Evolutionary conservation across 1,140 invertebrate genomes (phyloP).

Genomic region (Drosophila nasuta): DNA sequence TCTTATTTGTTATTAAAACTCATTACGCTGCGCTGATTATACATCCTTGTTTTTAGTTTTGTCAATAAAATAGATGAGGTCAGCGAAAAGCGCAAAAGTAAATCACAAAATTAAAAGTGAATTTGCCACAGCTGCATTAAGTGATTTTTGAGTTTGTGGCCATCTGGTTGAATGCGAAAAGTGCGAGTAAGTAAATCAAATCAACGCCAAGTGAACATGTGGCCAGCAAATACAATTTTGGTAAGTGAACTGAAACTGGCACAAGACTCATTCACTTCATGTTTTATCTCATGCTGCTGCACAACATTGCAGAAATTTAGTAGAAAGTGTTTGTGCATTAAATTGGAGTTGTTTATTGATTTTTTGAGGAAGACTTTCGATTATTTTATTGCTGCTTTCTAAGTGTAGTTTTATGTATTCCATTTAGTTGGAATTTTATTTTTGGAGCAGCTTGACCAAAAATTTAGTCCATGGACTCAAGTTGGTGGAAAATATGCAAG

Average conservation of each 20-base stretch:
- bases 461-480: constrained; percentile 1
- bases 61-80: constrained; percentile 3
- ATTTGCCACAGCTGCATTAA: not conserved
- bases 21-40: constrained; percentile 20
- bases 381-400: constrained; percentile 19
- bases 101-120: constrained; percentile 1
- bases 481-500: constrained; percentile 37
- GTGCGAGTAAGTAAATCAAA: constrained; percentile 37
- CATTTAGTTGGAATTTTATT: constrained; percentile 23
- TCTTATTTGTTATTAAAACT: constrained; percentile 4
- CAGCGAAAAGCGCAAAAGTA: constrained; percentile 10
- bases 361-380: constrained; percentile 14
- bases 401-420: constrained; percentile 6
- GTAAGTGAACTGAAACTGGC: constrained; percentile 26
- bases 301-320: not conserved
- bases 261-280: constrained; percentile 9
- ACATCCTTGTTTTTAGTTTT: constrained; percentile 7
- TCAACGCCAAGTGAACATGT: constrained; percentile 31
- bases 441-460: constrained; percentile 18
- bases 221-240: constrained; percentile 47
- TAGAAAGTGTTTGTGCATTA: not conserved
- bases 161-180: not conserved
- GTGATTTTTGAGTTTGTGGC: not conserved
- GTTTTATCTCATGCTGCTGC: not conserved
- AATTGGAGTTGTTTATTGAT: not conserved